Evolutionary conservation across 1,140 invertebrate species (phyloP).

Genomic region (Physella acuta): DNA sequence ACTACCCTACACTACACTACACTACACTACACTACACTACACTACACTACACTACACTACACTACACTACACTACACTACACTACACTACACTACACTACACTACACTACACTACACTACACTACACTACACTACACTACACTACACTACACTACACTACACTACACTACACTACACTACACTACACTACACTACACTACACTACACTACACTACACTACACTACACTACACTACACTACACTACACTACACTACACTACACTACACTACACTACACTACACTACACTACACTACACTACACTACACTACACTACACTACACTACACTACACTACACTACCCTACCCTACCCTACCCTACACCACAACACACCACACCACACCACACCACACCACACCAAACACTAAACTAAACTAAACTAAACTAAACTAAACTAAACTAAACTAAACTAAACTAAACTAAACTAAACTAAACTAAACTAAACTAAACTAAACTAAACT

Average conservation of each 20-base stretch:
- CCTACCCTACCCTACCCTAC: not conserved
- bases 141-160: no score
- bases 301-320: conserved; percentile 4
- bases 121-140: no score
- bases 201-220: no score
- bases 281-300: conserved; percentile 1
- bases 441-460: conserved; percentile 4
- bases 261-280: not conserved
- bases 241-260: not conserved
- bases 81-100: no score
- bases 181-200: no score
- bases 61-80: no score
- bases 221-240: no score
- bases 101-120: no score
- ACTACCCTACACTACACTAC: no score
- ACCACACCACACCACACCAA: not conserved
- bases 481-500: not conserved
- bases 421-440: conserved; percentile 4
- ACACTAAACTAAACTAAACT: conserved; percentile 4
- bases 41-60: no score
- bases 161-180: no score
- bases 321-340: conserved; percentile 1
- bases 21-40: no score
- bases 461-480: not conserved
- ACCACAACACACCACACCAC: conserved; percentile 1